A percentile compares a stretch with the other conserved stretches of the same genome.
These are phyloP conservation scores for Thunnus maccoyii DNA, from an alignment of 2,113 vertebrate genomes.

Conservation along the genomic window DNA sequence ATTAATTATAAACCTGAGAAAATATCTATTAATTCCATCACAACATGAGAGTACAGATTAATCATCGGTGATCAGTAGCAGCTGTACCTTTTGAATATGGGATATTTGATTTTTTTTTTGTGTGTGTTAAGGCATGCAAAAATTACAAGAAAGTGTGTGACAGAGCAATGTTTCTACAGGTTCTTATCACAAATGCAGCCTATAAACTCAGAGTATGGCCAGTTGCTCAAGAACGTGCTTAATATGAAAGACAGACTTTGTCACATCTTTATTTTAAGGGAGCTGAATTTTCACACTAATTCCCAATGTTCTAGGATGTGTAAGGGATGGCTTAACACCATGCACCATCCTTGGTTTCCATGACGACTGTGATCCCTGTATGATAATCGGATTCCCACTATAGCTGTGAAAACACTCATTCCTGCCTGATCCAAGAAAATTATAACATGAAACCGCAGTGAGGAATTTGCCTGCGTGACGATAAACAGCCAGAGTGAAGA, in stretches of 20 bases:
- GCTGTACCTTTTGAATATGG: not conserved
- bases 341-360: conserved; percentile 83
- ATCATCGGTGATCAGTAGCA: not conserved
- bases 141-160: not conserved
- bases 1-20: too few relatives aligned
- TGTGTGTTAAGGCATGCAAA: not conserved
- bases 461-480: conserved; percentile 51
- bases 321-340: conserved; percentile 76
- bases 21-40: too few relatives aligned
- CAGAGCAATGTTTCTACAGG: not conserved
- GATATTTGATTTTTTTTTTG: not conserved
- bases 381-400: conserved; percentile 82
- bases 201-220: not conserved
- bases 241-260: conserved; percentile 36
- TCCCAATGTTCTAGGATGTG: conserved; percentile 79
- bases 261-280: conserved; percentile 73
- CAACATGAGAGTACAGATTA: not conserved
- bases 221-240: not conserved
- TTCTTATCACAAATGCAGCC: not conserved
- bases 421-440: conserved; percentile 68
- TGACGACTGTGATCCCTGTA: conserved; percentile 84
- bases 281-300: conserved; percentile 80
- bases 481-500: conserved; percentile 18
- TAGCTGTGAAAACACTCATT: conserved; percentile 79
- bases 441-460: conserved; percentile 42